Evolutionary conservation across 2,888 invertebrate species (phyloP).

Genomic region (Thereva nobilitata): DNA sequence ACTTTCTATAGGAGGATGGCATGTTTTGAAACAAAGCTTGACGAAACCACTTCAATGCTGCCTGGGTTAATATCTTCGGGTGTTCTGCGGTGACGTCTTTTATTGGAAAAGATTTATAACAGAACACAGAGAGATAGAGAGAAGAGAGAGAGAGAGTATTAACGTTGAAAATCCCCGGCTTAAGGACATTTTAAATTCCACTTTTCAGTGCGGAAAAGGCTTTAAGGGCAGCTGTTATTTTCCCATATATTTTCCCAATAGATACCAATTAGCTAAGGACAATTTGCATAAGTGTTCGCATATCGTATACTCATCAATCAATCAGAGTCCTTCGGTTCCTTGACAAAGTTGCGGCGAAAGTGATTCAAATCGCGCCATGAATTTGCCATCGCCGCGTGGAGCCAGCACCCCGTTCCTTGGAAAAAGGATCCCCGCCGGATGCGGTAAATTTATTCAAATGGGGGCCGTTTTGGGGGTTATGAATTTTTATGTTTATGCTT

Average conservation of each 20-base stretch:
- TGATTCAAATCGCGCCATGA: conserved; percentile 38
- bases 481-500: conserved; percentile 43
- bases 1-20: conserved; percentile 3
- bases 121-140: background rate
- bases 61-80: conserved; percentile 31
- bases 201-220: too few relatives aligned
- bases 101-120: conserved; percentile 24
- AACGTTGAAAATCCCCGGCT: conserved; percentile 11
- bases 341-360: conserved; percentile 13
- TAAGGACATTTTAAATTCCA: background rate
- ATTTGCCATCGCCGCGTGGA: conserved; percentile 34
- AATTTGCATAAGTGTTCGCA: conserved; percentile 11
- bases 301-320: conserved; percentile 27
- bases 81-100: conserved; percentile 25
- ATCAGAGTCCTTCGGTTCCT: conserved; percentile 8
- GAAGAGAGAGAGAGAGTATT: background rate
- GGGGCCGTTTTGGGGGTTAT: conserved; percentile 41
- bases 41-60: conserved; percentile 30
- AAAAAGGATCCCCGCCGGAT: conserved; percentile 28
- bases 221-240: too few relatives aligned
- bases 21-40: conserved; percentile 33
- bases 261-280: background rate
- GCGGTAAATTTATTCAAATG: conserved; percentile 43
- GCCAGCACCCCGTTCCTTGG: background rate
- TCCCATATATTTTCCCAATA: too few relatives aligned